phyloP scores from a whole-genome alignment of 1,140 invertebrate genomes.

The Parapsyche elsis region DNA sequence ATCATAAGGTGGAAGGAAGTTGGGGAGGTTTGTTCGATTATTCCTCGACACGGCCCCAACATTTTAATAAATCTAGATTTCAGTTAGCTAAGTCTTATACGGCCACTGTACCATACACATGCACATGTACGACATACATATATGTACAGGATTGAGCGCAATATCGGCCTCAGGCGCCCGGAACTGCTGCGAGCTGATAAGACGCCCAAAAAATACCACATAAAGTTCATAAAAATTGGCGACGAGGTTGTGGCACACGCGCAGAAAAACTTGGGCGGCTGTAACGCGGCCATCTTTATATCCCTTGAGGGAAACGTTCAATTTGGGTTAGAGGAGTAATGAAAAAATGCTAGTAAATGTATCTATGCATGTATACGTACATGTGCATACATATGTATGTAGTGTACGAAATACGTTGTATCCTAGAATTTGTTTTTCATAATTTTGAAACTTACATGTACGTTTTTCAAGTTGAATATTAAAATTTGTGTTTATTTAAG shows the following conservation, averaged over 20 bases:
- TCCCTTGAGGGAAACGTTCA: constrained; percentile 8
- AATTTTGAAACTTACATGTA: too few relatives aligned
- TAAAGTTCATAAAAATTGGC: constrained; percentile 34
- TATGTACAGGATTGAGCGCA: not conserved
- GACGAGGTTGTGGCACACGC: not conserved
- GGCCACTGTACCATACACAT: not conserved
- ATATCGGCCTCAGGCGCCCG: not conserved
- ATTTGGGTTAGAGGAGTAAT: not conserved
- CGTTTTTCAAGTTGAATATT: too few relatives aligned
- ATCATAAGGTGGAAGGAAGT: too few relatives aligned
- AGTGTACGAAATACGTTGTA: too few relatives aligned
- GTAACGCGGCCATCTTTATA: not conserved
- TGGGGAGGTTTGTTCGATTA: not conserved
- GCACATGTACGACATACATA: not conserved
- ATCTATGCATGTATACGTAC: too few relatives aligned
- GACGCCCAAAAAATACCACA: constrained; percentile 6
- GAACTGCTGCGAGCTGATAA: constrained; percentile 31
- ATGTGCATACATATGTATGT: too few relatives aligned
- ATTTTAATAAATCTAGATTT: constrained; percentile 24
- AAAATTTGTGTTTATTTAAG: too few relatives aligned
- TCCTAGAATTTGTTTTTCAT: too few relatives aligned
- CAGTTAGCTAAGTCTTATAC: not conserved
- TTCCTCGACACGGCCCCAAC: not conserved
- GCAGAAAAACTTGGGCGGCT: constrained; percentile 1
- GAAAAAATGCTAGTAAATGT: not conserved